Percentiles rank a stretch among this genome's conserved stretches.
Conservation (phyloP, 2,888 invertebrate genomes). For the Parelbella ahira region DNA sequence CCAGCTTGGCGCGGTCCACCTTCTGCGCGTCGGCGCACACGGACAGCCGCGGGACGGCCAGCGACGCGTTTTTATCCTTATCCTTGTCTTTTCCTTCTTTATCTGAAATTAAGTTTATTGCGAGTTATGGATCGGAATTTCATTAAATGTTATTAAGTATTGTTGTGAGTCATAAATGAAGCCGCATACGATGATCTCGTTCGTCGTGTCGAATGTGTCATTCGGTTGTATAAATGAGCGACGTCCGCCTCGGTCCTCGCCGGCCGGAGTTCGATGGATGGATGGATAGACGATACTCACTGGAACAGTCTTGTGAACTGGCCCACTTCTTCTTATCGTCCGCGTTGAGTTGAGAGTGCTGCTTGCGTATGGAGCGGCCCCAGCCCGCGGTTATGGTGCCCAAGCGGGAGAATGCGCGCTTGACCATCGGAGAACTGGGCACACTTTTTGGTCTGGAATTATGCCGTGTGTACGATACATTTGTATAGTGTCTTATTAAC, state of each 20-base stretch:
- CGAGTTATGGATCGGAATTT: too few relatives aligned
- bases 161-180: too few relatives aligned
- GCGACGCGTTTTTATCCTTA: constrained; percentile 86
- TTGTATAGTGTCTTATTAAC: too few relatives aligned
- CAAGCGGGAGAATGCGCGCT: constrained; percentile 93
- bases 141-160: not conserved
- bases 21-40: constrained; percentile 97
- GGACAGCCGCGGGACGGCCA: constrained; percentile 92
- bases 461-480: too few relatives aligned
- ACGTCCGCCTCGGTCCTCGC: too few relatives aligned
- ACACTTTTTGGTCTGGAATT: constrained; percentile 93
- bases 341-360: constrained; percentile 88
- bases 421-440: constrained; percentile 96
- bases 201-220: too few relatives aligned
- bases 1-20: constrained; percentile 94
- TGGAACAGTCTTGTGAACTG: constrained; percentile 95
- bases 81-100: constrained; percentile 91
- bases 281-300: too few relatives aligned
- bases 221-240: too few relatives aligned
- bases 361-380: constrained; percentile 92
- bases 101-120: constrained; percentile 82
- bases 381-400: constrained; percentile 95
- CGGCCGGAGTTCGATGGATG: too few relatives aligned
- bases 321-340: constrained; percentile 96
- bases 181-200: too few relatives aligned